These are phyloP conservation scores for Eupelmus urozonus DNA, from an alignment of 2,888 invertebrate genomes.

Conservation along the genomic window DNA sequence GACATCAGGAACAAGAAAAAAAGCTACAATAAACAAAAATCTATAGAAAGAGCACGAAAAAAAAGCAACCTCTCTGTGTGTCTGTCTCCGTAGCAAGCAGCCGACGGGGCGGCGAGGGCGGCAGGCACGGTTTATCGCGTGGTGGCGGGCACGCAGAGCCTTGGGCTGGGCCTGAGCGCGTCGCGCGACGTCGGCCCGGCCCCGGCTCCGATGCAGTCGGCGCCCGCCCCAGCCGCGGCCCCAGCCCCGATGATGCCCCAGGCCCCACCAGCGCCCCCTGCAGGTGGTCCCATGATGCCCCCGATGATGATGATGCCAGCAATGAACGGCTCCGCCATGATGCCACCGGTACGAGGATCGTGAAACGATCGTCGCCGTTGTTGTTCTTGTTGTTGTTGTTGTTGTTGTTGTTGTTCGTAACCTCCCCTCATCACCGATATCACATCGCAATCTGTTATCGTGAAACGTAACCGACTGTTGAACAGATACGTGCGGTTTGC, in stretches of 20 bases:
- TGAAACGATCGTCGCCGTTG: not conserved
- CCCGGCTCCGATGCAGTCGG: constrained; percentile 68
- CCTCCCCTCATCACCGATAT: not conserved
- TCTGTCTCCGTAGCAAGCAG: constrained; percentile 79
- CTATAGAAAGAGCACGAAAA: not conserved
- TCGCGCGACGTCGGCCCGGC: constrained; percentile 76
- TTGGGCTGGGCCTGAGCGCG: constrained; percentile 85
- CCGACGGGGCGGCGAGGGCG: constrained; percentile 88
- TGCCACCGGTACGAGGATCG: constrained; percentile 76
- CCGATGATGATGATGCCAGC: constrained; percentile 23
- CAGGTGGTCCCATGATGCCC: constrained; percentile 25
- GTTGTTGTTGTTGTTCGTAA: not conserved
- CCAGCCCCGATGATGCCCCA: constrained; percentile 69
- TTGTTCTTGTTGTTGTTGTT: not conserved
- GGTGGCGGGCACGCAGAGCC: constrained; percentile 87
- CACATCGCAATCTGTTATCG: not conserved
- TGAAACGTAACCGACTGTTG: not conserved
- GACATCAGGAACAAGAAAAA: not conserved
- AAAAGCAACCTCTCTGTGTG: constrained; percentile 26
- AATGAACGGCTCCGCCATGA: constrained; percentile 46
- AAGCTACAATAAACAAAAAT: no score
- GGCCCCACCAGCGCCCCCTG: constrained; percentile 63
- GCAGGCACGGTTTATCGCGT: constrained; percentile 88
- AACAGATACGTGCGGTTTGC: not conserved
- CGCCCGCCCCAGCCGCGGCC: constrained; percentile 63